Conservation (phyloP, 2,888 invertebrate species). For the Branchellion lobata region DNA sequence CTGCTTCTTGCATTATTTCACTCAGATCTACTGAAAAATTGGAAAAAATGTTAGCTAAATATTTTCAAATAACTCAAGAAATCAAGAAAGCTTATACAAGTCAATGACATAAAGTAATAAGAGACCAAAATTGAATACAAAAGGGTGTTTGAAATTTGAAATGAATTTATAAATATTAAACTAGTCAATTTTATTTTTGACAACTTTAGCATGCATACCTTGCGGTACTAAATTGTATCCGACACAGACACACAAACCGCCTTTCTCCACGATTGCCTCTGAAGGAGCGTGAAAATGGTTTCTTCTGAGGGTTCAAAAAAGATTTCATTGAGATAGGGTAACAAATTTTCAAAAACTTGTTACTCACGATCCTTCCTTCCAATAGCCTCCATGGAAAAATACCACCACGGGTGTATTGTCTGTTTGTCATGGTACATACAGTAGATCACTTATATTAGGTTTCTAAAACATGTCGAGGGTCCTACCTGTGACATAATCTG, state of each 20-base stretch:
- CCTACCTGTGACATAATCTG: background rate
- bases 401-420: background rate
- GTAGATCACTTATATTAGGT: too few relatives aligned
- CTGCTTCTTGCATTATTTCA: slow-evolving; percentile 11
- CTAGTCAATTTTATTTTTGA: too few relatives aligned
- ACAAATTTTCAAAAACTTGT: too few relatives aligned
- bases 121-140: background rate
- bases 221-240: background rate
- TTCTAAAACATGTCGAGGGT: background rate
- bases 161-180: background rate
- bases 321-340: too few relatives aligned
- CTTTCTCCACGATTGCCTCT: background rate
- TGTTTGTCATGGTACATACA: too few relatives aligned
- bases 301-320: too few relatives aligned
- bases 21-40: background rate
- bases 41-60: background rate
- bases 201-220: too few relatives aligned
- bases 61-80: background rate
- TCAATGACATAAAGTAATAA: too few relatives aligned
- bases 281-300: background rate
- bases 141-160: background rate
- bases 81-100: background rate
- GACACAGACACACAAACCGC: background rate
- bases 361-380: background rate
- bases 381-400: slow-evolving; percentile 1